Percentiles rank a stretch among this genome's conserved stretches.
These are phyloP conservation scores for Stictocephala bisonia DNA, from an alignment of 2,888 invertebrate genomes.

Conservation along the genomic window DNA sequence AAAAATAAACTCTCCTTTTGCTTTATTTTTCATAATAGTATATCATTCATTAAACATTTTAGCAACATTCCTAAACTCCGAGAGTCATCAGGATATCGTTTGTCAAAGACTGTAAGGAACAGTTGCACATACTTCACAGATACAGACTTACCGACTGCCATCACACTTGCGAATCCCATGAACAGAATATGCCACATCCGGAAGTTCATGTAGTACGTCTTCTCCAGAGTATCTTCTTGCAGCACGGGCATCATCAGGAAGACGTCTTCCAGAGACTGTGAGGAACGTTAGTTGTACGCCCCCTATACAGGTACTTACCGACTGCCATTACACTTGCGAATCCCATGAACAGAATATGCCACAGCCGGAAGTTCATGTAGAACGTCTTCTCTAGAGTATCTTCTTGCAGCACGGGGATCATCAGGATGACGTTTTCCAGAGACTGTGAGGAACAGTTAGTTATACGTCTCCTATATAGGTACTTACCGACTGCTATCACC, in stretches of 20 bases:
- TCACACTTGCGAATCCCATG: constrained; percentile 73
- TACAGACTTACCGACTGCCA: constrained; percentile 70
- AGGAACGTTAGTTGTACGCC: too few relatives aligned
- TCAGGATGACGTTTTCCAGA: too few relatives aligned
- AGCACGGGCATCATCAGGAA: not conserved
- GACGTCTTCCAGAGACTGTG: too few relatives aligned
- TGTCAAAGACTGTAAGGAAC: too few relatives aligned
- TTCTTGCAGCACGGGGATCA: not conserved
- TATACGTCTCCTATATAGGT: too few relatives aligned
- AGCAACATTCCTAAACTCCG: too few relatives aligned
- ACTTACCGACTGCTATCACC: constrained; percentile 73
- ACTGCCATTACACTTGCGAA: constrained; percentile 73
- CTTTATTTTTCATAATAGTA: too few relatives aligned
- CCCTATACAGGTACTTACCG: too few relatives aligned
- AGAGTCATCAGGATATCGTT: too few relatives aligned
- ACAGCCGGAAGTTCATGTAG: constrained; percentile 73
- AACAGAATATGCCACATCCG: constrained; percentile 87
- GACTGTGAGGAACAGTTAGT: too few relatives aligned
- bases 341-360: constrained; percentile 84
- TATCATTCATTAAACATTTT: too few relatives aligned
- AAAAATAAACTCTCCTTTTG: too few relatives aligned
- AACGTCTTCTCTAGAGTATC: constrained; percentile 12
- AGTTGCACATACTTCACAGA: not conserved
- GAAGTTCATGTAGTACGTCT: constrained; percentile 63
- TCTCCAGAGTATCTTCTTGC: constrained; percentile 17